Conservation (phyloP, 2,888 invertebrate genomes). For the Dasysyrphus albostriatus region DNA sequence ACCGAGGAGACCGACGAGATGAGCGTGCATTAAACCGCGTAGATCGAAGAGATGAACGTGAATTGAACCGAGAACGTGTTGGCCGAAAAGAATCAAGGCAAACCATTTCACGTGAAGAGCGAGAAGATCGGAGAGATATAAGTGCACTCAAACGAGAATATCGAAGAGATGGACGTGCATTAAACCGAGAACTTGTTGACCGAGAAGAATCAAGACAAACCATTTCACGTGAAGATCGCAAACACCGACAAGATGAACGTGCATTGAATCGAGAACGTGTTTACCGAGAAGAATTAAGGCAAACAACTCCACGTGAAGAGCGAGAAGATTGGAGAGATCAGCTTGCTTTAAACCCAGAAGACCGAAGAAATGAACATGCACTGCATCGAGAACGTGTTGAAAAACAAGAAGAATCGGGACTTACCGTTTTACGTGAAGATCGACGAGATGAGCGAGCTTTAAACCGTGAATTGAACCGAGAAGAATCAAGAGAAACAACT, state of each 20-base stretch:
- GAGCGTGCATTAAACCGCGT: background rate
- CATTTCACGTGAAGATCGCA: background rate
- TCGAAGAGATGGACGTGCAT: background rate
- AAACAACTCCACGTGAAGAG: background rate
- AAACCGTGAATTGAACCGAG: background rate
- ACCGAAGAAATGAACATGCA: no score
- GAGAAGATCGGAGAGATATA: background rate
- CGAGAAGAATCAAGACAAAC: constrained; percentile 4
- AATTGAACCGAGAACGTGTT: background rate
- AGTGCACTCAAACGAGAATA: background rate
- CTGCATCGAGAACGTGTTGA: background rate
- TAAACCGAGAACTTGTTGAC: background rate
- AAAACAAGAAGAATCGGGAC: background rate
- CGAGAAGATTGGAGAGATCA: background rate
- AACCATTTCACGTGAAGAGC: background rate
- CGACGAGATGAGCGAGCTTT: background rate
- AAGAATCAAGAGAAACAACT: background rate
- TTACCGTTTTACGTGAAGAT: no score
- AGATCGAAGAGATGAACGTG: background rate
- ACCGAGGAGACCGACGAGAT: background rate
- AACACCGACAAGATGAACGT: background rate
- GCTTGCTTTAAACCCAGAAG: background rate
- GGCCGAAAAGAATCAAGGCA: background rate
- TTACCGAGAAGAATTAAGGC: constrained; percentile 17
- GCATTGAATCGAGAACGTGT: background rate